phyloP scores from a whole-genome alignment of 2,113 vertebrate species.

The Columbina picui region DNA sequence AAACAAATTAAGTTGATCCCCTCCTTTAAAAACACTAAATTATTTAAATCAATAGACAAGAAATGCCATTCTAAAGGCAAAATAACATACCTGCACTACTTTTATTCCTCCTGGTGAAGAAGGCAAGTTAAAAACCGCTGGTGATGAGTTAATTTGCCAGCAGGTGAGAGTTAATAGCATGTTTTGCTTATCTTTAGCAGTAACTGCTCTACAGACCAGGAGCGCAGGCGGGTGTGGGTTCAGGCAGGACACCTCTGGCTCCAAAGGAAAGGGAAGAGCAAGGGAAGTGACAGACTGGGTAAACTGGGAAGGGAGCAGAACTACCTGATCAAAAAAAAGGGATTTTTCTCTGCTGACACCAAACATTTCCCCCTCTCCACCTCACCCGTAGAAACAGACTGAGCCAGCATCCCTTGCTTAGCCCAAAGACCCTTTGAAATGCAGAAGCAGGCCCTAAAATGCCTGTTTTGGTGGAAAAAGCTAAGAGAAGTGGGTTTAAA shows the following conservation, averaged over 20 bases:
- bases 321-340: background rate
- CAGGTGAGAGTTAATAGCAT: background rate
- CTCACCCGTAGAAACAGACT: background rate
- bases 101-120: background rate
- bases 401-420: background rate
- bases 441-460: background rate
- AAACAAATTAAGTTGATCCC: constrained; percentile 32
- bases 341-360: background rate
- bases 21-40: constrained; percentile 43
- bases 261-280: background rate
- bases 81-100: background rate
- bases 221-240: background rate
- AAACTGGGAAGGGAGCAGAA: background rate
- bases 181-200: background rate
- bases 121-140: background rate
- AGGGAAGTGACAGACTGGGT: background rate
- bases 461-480: background rate
- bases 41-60: constrained; percentile 5
- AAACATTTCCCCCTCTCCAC: background rate
- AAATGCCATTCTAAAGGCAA: constrained; percentile 13
- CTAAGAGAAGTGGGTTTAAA: background rate
- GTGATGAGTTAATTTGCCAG: background rate
- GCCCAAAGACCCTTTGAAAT: background rate
- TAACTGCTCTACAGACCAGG: background rate
- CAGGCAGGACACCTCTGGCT: background rate